Conservation (phyloP, 2,113 vertebrate species). For the Rhinopomastus cyanomelas region DNA sequence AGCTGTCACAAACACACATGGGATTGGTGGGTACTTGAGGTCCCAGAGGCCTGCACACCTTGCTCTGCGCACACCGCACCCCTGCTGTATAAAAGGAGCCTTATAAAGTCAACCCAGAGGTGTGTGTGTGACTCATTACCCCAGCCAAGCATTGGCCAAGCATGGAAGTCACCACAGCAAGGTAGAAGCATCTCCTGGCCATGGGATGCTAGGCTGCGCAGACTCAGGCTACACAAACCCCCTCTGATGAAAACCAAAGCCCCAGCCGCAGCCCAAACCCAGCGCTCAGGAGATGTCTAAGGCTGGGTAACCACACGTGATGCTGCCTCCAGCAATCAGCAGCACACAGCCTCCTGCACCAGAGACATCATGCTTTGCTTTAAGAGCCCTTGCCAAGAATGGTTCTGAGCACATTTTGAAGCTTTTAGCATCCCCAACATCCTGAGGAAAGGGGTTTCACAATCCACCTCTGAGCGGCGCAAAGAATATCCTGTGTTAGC, state of each 20-base stretch:
- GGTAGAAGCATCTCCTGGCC: accelerated
- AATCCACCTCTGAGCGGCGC: neutral
- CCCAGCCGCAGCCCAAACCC: neutral
- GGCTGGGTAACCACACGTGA: neutral
- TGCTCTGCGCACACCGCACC: neutral
- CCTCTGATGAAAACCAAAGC: neutral
- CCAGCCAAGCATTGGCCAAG: neutral
- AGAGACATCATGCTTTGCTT: neutral
- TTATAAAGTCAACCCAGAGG: neutral
- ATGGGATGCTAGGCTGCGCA: neutral
- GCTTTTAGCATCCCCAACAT: neutral
- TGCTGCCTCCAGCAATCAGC: neutral
- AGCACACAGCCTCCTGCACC: neutral
- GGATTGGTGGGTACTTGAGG: neutral
- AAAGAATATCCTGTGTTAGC: neutral
- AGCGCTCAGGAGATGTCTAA: neutral
- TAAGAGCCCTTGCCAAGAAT: neutral
- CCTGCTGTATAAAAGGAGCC: neutral
- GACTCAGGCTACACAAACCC: neutral
- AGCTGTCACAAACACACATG: neutral
- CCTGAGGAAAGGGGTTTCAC: neutral
- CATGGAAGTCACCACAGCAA: neutral
- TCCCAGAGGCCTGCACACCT: neutral
- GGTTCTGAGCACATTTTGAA: neutral
- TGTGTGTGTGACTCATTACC: neutral